These are phyloP conservation scores for Chymomyza caudatula DNA, from an alignment of 2,888 invertebrate species.

Conservation along the genomic window DNA sequence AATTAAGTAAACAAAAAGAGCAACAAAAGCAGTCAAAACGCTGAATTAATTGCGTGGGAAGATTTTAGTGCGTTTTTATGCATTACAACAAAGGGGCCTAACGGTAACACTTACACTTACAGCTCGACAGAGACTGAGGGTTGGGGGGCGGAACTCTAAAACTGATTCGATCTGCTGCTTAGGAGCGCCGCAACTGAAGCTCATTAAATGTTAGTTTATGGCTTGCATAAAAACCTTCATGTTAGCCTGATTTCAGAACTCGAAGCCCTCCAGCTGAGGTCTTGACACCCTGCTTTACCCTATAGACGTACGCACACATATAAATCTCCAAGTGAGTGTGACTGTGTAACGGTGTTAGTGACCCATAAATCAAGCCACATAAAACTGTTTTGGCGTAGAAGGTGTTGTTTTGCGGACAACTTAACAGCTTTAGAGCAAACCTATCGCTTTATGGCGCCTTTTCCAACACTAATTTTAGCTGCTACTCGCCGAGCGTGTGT, in stretches of 20 bases:
- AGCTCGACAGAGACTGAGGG: not conserved
- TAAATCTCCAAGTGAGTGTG: constrained; percentile 12
- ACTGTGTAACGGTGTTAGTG: constrained; percentile 20
- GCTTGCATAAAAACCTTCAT: constrained; percentile 21
- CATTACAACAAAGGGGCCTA: constrained; percentile 53
- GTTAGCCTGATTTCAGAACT: not conserved
- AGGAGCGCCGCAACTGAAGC: constrained; percentile 28
- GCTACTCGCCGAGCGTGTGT: no score
- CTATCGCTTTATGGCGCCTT: not conserved
- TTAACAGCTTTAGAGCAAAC: constrained; percentile 28
- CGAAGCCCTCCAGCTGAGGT: not conserved
- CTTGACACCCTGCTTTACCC: not conserved
- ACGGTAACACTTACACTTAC: not conserved
- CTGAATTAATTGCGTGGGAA: constrained; percentile 71
- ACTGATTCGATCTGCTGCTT: not conserved
- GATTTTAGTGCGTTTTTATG: constrained; percentile 69
- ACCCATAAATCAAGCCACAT: constrained; percentile 56
- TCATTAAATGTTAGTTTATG: constrained; percentile 58
- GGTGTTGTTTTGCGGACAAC: constrained; percentile 60
- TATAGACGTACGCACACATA: no score
- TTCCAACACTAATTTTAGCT: not conserved
- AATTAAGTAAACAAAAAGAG: constrained; percentile 68
- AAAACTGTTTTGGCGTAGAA: constrained; percentile 11
- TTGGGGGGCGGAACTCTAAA: not conserved
- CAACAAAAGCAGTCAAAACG: constrained; percentile 30